A percentile compares a stretch with the other conserved stretches of the same genome.
Conservation (phyloP, 2,113 vertebrate species). For the Epinephelus moara region DNA sequence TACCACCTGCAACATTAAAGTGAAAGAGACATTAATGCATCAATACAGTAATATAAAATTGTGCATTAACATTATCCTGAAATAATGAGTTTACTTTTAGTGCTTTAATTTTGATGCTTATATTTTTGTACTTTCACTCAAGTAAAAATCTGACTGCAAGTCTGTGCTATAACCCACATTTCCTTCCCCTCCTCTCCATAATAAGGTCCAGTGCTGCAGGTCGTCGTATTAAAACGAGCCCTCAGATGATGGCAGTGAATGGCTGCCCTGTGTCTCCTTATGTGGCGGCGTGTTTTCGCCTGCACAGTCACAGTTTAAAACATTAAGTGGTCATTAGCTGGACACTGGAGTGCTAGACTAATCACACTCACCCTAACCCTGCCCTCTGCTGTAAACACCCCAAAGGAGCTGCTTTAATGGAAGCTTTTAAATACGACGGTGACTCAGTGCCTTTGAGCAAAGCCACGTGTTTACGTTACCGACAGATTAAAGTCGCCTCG, state of each 20-base stretch:
- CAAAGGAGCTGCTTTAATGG: constrained; percentile 77
- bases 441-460: constrained; percentile 72
- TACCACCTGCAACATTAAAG: too few species aligned
- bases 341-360: constrained; percentile 72
- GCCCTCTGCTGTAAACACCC: constrained; percentile 76
- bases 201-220: background rate
- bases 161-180: too few species aligned
- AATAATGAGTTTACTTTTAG: too few species aligned
- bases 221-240: background rate
- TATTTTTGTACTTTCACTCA: too few species aligned
- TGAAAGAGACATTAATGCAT: too few species aligned
- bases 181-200: background rate
- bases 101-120: too few species aligned
- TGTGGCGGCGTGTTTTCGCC: constrained; percentile 31
- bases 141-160: too few species aligned
- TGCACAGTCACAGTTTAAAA: constrained; percentile 29
- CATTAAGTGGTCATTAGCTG: constrained; percentile 74
- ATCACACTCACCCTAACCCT: constrained; percentile 72
- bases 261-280: constrained; percentile 27
- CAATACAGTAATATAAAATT: too few species aligned
- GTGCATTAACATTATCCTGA: too few species aligned
- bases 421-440: constrained; percentile 75
- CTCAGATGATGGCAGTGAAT: background rate
- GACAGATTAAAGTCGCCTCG: constrained; percentile 90
- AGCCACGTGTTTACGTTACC: constrained; percentile 76